Conservation (phyloP, 2,797 vertebrate genomes). For the Petrocephalus schoutedeni region DNA sequence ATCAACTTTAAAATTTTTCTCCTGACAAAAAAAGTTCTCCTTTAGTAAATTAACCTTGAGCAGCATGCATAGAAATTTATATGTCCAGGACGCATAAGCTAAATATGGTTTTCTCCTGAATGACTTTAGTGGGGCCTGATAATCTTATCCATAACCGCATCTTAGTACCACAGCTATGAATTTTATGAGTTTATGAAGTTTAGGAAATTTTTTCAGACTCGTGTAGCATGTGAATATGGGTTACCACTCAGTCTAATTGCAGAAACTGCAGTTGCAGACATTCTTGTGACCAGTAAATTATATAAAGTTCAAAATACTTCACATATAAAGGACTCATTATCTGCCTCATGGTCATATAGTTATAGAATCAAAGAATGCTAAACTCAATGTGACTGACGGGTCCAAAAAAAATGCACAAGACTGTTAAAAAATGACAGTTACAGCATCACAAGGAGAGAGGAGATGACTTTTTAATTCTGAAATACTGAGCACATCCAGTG, state of each 20-base stretch:
- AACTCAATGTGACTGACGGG: not conserved
- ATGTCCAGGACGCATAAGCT: constrained; percentile 41
- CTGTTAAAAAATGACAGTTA: not conserved
- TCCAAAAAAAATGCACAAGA: not conserved
- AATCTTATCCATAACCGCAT: constrained; percentile 25
- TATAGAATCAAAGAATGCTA: constrained; percentile 18
- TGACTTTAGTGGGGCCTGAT: constrained; percentile 28
- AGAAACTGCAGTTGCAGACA: not conserved
- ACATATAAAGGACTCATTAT: not conserved
- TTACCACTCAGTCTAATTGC: constrained; percentile 20
- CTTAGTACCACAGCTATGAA: constrained; percentile 4
- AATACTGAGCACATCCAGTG: not conserved
- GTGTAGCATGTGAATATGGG: constrained; percentile 15
- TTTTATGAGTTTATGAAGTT: not conserved
- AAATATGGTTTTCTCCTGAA: constrained; percentile 36
- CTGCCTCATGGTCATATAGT: not conserved
- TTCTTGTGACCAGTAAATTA: not conserved
- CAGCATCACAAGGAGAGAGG: not conserved
- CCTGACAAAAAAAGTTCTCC: constrained; percentile 25
- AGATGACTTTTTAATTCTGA: not conserved
- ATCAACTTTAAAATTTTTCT: constrained; percentile 27
- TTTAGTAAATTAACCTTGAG: constrained; percentile 60
- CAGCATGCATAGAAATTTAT: constrained; percentile 52
- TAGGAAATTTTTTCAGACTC: constrained; percentile 17
- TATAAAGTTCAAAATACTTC: not conserved